phyloP scores from a whole-genome alignment of 2,888 invertebrate species.

The Hirtodrosophila trivittata region DNA sequence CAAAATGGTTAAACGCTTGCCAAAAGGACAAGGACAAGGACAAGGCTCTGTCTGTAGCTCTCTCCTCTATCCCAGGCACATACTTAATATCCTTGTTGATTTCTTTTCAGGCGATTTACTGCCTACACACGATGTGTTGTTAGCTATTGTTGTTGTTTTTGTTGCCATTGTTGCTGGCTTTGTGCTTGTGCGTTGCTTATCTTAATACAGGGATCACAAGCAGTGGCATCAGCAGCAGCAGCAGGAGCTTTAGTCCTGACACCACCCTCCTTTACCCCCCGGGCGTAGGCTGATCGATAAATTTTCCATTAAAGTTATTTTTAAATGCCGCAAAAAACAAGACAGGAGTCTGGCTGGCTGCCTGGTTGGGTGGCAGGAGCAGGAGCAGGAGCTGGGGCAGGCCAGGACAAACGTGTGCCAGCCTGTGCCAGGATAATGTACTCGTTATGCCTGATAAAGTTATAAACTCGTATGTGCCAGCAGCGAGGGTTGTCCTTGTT shows the following conservation, averaged over 20 bases:
- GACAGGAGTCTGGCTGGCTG: constrained; percentile 36
- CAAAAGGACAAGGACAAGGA: constrained; percentile 34
- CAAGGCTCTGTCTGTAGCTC: too few relatives aligned
- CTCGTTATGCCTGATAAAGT: constrained; percentile 82
- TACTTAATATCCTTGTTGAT: constrained; percentile 76
- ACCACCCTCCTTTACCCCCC: background rate
- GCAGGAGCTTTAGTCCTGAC: constrained; percentile 28
- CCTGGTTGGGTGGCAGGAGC: too few relatives aligned
- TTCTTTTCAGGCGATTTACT: constrained; percentile 76
- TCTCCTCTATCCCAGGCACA: constrained; percentile 23
- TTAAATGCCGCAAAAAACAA: constrained; percentile 77
- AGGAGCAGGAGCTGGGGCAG: constrained; percentile 18
- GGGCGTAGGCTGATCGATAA: constrained; percentile 80
- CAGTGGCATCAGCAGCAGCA: constrained; percentile 10
- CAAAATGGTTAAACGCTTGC: constrained; percentile 50
- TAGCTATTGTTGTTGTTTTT: constrained; percentile 17
- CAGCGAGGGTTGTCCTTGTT: constrained; percentile 44
- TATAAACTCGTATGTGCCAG: constrained; percentile 78
- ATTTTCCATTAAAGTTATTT: constrained; percentile 83
- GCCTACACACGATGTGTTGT: constrained; percentile 56
- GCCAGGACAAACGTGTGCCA: constrained; percentile 63
- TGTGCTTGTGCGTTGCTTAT: constrained; percentile 70
- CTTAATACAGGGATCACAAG: constrained; percentile 57
- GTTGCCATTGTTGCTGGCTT: constrained; percentile 45
- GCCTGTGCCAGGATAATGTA: constrained; percentile 80